phyloP scores from a whole-genome alignment of 2,797 vertebrate species.

The Clamator glandarius region DNA sequence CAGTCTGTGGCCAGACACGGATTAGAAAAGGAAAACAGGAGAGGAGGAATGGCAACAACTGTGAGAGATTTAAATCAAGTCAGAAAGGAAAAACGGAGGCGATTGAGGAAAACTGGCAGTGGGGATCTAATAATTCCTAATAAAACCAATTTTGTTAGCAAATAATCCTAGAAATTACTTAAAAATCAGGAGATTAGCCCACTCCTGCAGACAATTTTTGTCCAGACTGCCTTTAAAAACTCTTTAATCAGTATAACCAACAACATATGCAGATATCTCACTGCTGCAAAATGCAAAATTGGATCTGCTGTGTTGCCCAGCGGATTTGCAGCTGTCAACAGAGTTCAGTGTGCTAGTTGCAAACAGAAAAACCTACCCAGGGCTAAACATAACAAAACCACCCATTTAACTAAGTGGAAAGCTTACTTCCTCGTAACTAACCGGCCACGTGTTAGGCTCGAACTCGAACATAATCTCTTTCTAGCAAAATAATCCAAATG shows the following conservation, averaged over 20 bases:
- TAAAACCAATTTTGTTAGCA: not conserved
- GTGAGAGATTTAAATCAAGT: not conserved
- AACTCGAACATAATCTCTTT: not conserved
- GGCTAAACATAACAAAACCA: not conserved
- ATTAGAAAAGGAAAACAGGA: not conserved
- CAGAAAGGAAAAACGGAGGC: not conserved
- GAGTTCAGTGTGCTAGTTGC: not conserved
- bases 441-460: not conserved
- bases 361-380: not conserved
- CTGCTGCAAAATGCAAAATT: not conserved
- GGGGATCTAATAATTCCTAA: not conserved
- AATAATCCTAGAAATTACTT: not conserved
- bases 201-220: not conserved
- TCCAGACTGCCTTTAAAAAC: not conserved
- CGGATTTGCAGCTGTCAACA: not conserved
- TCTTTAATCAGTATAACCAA: not conserved
- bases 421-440: not conserved
- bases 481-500: not conserved
- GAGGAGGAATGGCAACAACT: not conserved
- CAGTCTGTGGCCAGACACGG: not conserved
- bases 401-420: not conserved
- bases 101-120: not conserved
- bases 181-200: not conserved
- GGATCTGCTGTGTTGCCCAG: slow-evolving; percentile 2
- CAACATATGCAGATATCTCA: not conserved